phyloP scores from a whole-genome alignment of 2,888 invertebrate genomes.

The Stratiomys singularior region DNA sequence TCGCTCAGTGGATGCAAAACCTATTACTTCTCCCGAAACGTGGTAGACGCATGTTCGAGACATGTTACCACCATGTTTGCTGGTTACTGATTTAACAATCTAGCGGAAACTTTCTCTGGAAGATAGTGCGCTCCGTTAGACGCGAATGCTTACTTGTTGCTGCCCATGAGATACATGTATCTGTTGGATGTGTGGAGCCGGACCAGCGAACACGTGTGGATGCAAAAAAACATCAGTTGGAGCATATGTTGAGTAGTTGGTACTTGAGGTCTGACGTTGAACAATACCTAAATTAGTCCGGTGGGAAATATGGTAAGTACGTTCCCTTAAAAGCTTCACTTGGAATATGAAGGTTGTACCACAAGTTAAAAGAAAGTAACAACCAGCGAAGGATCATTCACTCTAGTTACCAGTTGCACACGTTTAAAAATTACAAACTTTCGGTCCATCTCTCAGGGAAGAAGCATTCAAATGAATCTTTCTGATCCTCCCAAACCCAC shows the following conservation, averaged over 20 bases:
- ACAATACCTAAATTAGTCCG: background rate
- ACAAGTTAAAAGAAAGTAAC: too few species aligned
- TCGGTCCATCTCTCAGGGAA: too few species aligned
- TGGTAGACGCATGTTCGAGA: background rate
- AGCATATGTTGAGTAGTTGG: background rate
- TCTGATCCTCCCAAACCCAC: too few species aligned
- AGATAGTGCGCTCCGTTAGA: background rate
- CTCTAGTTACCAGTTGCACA: too few species aligned
- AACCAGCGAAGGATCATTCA: too few species aligned
- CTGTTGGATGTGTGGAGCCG: too few species aligned
- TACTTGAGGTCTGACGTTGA: background rate
- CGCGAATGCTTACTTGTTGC: background rate
- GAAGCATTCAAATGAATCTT: too few species aligned
- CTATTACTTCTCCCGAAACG: background rate
- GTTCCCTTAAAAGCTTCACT: too few species aligned
- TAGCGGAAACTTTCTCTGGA: background rate
- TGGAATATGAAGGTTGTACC: too few species aligned
- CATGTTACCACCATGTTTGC: background rate
- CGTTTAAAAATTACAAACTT: too few species aligned
- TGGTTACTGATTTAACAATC: background rate
- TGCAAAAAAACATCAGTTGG: background rate
- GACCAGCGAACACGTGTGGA: background rate
- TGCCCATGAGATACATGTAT: background rate
- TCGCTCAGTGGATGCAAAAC: background rate
- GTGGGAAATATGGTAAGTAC: conserved; percentile 1